Evolutionary conservation across 2,797 vertebrate species (phyloP).

Genomic region (Sternarchorhynchus goeldii): DNA sequence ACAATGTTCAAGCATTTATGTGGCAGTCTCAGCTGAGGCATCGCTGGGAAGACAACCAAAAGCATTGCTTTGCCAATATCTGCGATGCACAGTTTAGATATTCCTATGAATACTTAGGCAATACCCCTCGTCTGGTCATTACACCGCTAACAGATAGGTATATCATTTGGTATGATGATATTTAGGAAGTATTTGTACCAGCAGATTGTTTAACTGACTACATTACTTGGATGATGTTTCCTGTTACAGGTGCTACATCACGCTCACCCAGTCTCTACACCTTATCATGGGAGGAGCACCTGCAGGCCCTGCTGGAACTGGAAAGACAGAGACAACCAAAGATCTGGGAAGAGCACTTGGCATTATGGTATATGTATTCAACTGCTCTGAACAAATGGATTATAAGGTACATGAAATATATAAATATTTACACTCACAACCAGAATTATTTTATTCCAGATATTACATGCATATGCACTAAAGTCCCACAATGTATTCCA

Average conservation of each 20-base stretch:
- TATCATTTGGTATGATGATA: no score
- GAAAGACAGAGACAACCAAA: slow-evolving; percentile 96
- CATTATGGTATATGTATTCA: slow-evolving; percentile 96
- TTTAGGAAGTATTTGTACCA: no score
- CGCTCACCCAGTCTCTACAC: slow-evolving; percentile 93
- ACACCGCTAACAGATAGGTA: slow-evolving; percentile 96
- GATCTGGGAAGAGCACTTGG: slow-evolving; percentile 93
- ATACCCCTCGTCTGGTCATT: slow-evolving; percentile 93
- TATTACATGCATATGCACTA: no score
- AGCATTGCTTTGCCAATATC: slow-evolving; percentile 91
- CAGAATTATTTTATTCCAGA: no score
- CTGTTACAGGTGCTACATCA: slow-evolving; percentile 88
- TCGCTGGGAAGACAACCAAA: slow-evolving; percentile 85
- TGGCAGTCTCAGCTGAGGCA: slow-evolving; percentile 96
- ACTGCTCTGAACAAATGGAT: slow-evolving; percentile 99
- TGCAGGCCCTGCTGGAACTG: slow-evolving; percentile 90
- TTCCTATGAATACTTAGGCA: slow-evolving; percentile 95
- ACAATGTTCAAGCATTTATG: slow-evolving; percentile 88
- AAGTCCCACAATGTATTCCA: no score
- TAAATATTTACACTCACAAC: no score
- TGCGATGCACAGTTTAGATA: slow-evolving; percentile 95
- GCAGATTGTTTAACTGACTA: no score
- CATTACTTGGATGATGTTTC: no score
- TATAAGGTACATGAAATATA: slow-evolving; percentile 81
- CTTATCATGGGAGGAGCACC: slow-evolving; percentile 95